Base-by-base conservation (phyloP, 2,113 vertebrate species). In the Nymphicus hollandicus region DNA sequence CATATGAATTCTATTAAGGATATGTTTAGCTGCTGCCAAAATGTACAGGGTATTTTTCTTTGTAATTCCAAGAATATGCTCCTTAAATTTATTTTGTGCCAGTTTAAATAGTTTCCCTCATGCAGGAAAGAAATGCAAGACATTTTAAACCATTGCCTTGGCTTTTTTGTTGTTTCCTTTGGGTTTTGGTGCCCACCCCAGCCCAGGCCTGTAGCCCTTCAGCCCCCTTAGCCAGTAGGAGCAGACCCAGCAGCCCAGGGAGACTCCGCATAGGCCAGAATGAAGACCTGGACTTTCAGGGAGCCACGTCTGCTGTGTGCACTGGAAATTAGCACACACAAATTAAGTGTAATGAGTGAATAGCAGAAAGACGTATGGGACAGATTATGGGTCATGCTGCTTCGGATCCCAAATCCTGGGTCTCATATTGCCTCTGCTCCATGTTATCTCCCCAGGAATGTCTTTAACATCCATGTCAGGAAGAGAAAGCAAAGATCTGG, bases 1-100 rank as follows among this genome's bases (percentile, higher is more conserved):
- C 98, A 99, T 98, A 98, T 98, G 98, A 99, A 98, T 99, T 98
- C 98, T 98, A 99, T 99, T 99, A 98, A 98, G 98, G 97, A 98
- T 98, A 98, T 97, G 98, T 98, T 98, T 98, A 98, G 97, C 98
- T 95, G 96, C 98, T 98, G 99, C 98, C 98, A 98, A 98, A 98
- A 96, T 7, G 94, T 96, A 97, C 96, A 39, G 96, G 93, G 96
- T 97, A 97, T 97, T 98, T 98, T 97, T 97, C 98, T 97, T 94
- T 97, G 97, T 96, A 97, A 98, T 97, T 98, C 97, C 96, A 97
- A 98, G 98, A 98, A 97, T 98, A 98, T 96, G 97, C 97, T 97
- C 92, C 96, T 97, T 97, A 97, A 96, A 97, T 98, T 97, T 97
- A 98, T 98, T 98, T 98, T 96, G 96, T 97, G 97, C 97, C 96